Conservation (phyloP, 2,113 vertebrate genomes). For the Lophius piscatorius region DNA sequence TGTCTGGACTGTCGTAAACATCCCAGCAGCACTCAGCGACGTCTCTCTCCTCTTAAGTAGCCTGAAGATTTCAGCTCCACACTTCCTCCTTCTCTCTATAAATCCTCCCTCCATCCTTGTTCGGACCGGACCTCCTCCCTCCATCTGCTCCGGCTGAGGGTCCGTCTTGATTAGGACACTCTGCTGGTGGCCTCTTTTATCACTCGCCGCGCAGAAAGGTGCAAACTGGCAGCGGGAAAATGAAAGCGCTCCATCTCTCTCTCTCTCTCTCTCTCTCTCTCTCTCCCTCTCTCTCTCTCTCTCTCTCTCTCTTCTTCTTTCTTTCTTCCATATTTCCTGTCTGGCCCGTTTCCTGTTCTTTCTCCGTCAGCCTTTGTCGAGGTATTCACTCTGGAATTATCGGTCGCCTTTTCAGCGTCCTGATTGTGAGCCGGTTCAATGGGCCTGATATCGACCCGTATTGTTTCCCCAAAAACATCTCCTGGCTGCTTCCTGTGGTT, state of each 20-base stretch:
- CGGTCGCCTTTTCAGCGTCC: too few species aligned
- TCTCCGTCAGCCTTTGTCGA: constrained; percentile 22
- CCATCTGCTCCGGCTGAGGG: constrained; percentile 67
- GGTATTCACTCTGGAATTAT: constrained; percentile 26
- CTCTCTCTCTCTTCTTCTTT: constrained; percentile 10
- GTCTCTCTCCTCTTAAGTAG: constrained; percentile 55
- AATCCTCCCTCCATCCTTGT: constrained; percentile 54
- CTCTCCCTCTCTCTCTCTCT: constrained; percentile 43
- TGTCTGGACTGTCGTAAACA: constrained; percentile 71
- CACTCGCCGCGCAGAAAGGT: constrained; percentile 71
- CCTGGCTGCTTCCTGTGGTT: too few species aligned
- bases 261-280: constrained; percentile 44
- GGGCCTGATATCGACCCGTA: too few species aligned
- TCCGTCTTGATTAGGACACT: constrained; percentile 78
- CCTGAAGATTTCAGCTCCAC: constrained; percentile 49
- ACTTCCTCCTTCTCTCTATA: constrained; percentile 44
- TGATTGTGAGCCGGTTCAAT: too few species aligned
- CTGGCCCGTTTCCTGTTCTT: constrained; percentile 42
- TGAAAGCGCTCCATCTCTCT: constrained; percentile 74
- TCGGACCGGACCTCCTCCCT: constrained; percentile 45
- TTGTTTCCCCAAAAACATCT: too few species aligned
- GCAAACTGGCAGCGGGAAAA: constrained; percentile 74
- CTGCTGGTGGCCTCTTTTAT: constrained; percentile 74
- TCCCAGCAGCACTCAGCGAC: constrained; percentile 64
- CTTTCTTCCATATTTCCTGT: constrained; percentile 41